Base-by-base conservation (phyloP, 2,113 vertebrate species). In the Lota lota region DNA sequence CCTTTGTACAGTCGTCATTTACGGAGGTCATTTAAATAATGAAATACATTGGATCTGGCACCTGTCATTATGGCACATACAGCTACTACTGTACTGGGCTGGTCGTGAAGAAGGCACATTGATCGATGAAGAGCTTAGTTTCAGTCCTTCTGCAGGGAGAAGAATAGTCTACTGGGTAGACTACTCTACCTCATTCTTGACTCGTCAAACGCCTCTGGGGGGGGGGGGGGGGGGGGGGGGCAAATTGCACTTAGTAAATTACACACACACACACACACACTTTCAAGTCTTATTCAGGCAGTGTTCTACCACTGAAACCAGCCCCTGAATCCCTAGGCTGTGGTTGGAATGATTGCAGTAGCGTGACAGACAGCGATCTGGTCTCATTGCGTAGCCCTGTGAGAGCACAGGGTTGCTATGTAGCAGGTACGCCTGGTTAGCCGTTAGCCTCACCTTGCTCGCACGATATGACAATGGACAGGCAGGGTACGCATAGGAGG, bases 231-330 rank as follows among this genome's bases (percentile, higher is more conserved):
- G 4, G 1, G 8, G 53, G 53, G 40, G 61, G 69, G 73, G 57
- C 54, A 65, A 77, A 82, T 70, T 72, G 66, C 67, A 65, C 82
- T 72, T 80, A 19, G 69, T 74, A 68, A 56, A 18, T 2, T 3
- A 67, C 71, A 75, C 51, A 67, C 72, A 65, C 72, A 65, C 70
- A 76, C 12, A 82, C 61, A 53, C 74, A 74, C 56, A 68, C 28
- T 73, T 83, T 85, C 76, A 78, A 73, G 81, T 85, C 77, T 80
- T 83, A 72, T 80, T 78, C 72, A 72, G 82, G 64, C 70, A 68
- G 67, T 51, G 54, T 75, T 76, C 66, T 20, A 28, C 61, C 69
- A 56, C 36, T 47, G 40, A 47, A 47, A 47, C 40, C 40, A 18
- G 58, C 72, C 74, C 76, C 63, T 70, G 33, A 58, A 33, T 19